Evolutionary conservation across 2,888 invertebrate species (phyloP), one percentile per base, ranked within the genome.

Genomic region (Oscheius myriophilus): DNA sequence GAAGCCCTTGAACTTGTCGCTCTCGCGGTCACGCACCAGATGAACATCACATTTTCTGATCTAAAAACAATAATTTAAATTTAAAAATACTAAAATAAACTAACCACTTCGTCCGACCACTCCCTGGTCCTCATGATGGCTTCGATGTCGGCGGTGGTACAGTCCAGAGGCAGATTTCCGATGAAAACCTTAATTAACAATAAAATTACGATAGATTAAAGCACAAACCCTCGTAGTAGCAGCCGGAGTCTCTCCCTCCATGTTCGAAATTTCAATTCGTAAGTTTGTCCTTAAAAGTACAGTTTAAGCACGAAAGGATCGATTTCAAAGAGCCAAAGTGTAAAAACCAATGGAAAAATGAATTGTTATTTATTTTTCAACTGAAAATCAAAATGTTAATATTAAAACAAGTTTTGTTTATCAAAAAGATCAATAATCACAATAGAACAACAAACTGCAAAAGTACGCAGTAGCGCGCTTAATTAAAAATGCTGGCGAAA

Each of bases 1-100:
- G 63, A 78, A 82, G 16, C 82, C 83, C 58, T 80, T 81, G 73
- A 80, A 83, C 1, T 54, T 14, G 45, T 80, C 81, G 4, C 75
- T 71, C 33, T 80, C 81, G 26, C 79, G 63, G 42, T 83, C 83
- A 33, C 76, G 80, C 6, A 81, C 77, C 64, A 83, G 52, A 58
- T 74, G 76, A 45, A 80, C 72, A 25, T 76, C 75, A 42, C 64
- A 69, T 39, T 67, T 58, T 42, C 42, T 67, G 23, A 75, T 72
- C 74, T 74, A 51, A 68, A 66, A 68, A 71, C n/a, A 21, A 33
- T 51, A 49, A 25, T n/a, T 25, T 4, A 26, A 16, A 23, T 55
- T 45, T n/a, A 23, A 7, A 41, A 9, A 53, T 21, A 33, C 33
- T 3, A 33, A 12, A 2, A 53, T 33, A 53, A 3, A 26, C 41